Evolutionary conservation across 2,888 invertebrate species (phyloP).

Genomic region (Heliconius aoede): DNA sequence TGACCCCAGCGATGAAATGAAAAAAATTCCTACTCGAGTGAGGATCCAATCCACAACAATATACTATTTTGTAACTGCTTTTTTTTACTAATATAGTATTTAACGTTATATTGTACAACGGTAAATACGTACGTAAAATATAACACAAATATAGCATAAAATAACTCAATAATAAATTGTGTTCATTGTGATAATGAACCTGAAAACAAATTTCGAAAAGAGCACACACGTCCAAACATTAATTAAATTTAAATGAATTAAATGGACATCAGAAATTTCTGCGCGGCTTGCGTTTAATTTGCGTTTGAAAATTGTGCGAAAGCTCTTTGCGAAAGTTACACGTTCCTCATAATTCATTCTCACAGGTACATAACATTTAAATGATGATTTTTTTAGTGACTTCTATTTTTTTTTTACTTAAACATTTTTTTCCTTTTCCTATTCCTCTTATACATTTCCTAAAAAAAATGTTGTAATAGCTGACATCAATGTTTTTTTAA

Average conservation of each 20-base stretch:
- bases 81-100: no score
- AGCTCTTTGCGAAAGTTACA: constrained; percentile 10
- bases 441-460: no score
- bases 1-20: background rate
- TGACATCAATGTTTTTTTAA: no score
- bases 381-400: background rate
- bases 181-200: background rate
- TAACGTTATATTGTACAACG: no score
- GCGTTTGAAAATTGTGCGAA: constrained; percentile 22
- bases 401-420: no score
- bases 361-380: constrained; percentile 1
- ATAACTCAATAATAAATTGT: background rate
- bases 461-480: no score
- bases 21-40: background rate
- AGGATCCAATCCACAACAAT: no score
- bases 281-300: constrained; percentile 35
- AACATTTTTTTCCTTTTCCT: no score
- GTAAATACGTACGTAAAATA: no score
- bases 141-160: background rate
- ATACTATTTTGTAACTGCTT: no score
- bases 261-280: constrained; percentile 29
- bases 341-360: background rate
- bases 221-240: constrained; percentile 17
- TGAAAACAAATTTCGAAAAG: background rate
- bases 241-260: constrained; percentile 35